Percentiles rank a stretch among this genome's conserved stretches.
phyloP scores from a whole-genome alignment of 2,888 invertebrate genomes.

The Polydrusus pterygomalis region DNA sequence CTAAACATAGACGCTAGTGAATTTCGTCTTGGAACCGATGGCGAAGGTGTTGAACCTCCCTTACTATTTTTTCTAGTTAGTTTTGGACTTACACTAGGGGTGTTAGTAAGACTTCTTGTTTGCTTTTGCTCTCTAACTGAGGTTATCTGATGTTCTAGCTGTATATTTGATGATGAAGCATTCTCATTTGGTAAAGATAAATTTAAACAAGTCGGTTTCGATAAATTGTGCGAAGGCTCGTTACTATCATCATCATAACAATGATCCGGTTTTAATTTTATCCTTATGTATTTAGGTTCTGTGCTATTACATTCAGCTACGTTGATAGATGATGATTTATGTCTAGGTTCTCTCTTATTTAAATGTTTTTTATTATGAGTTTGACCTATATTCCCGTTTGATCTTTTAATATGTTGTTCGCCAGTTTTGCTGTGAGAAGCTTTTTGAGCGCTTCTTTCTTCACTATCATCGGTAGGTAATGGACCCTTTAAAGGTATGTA shows the following conservation, averaged over 20 bases:
- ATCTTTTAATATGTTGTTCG: slow-evolving; percentile 58
- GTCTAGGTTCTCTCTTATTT: slow-evolving; percentile 51
- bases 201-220: slow-evolving; percentile 78
- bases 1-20: slow-evolving; percentile 88
- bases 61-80: slow-evolving; percentile 67
- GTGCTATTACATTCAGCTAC: slow-evolving; percentile 51
- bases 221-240: slow-evolving; percentile 58
- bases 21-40: slow-evolving; percentile 84
- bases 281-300: slow-evolving; percentile 77
- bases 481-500: slow-evolving; percentile 73
- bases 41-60: slow-evolving; percentile 78
- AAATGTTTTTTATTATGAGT: background rate
- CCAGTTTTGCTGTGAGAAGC: slow-evolving; percentile 50
- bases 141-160: slow-evolving; percentile 33
- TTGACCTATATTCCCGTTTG: background rate
- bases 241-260: slow-evolving; percentile 76
- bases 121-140: slow-evolving; percentile 47
- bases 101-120: slow-evolving; percentile 62
- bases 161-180: background rate
- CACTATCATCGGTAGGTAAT: slow-evolving; percentile 56
- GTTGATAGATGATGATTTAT: slow-evolving; percentile 52
- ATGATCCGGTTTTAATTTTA: slow-evolving; percentile 84
- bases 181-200: slow-evolving; percentile 34
- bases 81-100: slow-evolving; percentile 73
- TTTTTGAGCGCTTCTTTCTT: slow-evolving; percentile 48